Conservation (phyloP, 2,888 invertebrate species). For the Autographa gamma region DNA sequence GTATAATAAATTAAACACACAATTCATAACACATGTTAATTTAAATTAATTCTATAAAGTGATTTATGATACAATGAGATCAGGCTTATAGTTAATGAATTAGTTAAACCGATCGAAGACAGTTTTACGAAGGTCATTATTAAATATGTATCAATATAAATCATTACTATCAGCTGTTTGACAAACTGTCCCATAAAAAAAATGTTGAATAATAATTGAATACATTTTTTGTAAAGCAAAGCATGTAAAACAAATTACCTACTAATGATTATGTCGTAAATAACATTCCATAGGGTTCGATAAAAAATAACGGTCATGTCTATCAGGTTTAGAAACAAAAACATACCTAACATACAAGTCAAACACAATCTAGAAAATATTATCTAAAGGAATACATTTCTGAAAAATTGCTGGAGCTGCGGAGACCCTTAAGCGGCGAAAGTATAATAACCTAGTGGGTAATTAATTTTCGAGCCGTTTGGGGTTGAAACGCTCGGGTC, state of each 20-base stretch:
- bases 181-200: conserved; percentile 22
- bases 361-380: too few species aligned
- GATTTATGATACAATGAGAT: not conserved
- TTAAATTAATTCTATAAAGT: not conserved
- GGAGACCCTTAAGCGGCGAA: too few species aligned
- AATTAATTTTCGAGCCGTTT: too few species aligned
- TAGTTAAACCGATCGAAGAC: not conserved
- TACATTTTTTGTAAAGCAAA: conserved; percentile 13
- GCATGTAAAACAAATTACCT: conserved; percentile 11
- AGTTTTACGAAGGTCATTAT: not conserved
- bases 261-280: conserved; percentile 5
- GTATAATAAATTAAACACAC: too few species aligned
- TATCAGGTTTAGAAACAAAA: too few species aligned
- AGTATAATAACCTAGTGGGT: too few species aligned
- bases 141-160: not conserved
- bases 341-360: too few species aligned
- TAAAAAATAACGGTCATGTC: not conserved
- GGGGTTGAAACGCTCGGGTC: too few species aligned
- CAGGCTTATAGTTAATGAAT: not conserved
- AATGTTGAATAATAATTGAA: conserved; percentile 15
- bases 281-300: not conserved
- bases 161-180: conserved; percentile 29
- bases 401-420: too few species aligned
- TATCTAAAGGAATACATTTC: too few species aligned
- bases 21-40: not conserved